A percentile compares a stretch with the other conserved stretches of the same genome.
These are phyloP conservation scores for Cyphomyrus plagiostoma DNA, from an alignment of 2,113 vertebrate genomes.

Conservation along the genomic window DNA sequence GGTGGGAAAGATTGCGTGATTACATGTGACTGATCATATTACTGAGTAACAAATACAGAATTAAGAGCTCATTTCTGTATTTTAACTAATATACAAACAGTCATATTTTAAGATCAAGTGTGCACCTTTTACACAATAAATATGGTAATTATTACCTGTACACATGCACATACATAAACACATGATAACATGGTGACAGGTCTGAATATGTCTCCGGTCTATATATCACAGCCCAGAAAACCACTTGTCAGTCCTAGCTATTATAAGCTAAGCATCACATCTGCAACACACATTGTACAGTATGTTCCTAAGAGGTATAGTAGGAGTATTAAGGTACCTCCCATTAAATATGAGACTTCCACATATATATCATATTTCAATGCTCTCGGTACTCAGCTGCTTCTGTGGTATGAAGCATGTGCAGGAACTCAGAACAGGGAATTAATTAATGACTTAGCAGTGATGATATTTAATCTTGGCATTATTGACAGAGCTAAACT, in stretches of 20 bases:
- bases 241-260: not conserved
- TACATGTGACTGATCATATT: not conserved
- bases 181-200: not conserved
- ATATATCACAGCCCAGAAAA: not conserved
- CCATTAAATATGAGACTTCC: not conserved
- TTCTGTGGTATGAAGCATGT: not conserved
- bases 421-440: not conserved
- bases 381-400: not conserved
- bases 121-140: not conserved
- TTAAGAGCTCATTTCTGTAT: not conserved
- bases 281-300: not conserved
- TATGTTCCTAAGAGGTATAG: not conserved
- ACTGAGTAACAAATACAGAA: not conserved
- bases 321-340: not conserved
- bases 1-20: not conserved
- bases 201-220: not conserved
- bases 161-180: not conserved
- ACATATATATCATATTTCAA: not conserved
- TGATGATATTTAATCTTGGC: conserved; percentile 2
- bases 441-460: not conserved
- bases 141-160: not conserved
- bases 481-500: conserved; percentile 11
- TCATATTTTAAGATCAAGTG: not conserved
- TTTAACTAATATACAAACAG: not conserved
- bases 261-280: no score